A percentile compares a stretch with the other conserved stretches of the same genome.
Evolutionary conservation across 2,113 vertebrate species (phyloP).

Genomic region (Halcyon senegalensis): DNA sequence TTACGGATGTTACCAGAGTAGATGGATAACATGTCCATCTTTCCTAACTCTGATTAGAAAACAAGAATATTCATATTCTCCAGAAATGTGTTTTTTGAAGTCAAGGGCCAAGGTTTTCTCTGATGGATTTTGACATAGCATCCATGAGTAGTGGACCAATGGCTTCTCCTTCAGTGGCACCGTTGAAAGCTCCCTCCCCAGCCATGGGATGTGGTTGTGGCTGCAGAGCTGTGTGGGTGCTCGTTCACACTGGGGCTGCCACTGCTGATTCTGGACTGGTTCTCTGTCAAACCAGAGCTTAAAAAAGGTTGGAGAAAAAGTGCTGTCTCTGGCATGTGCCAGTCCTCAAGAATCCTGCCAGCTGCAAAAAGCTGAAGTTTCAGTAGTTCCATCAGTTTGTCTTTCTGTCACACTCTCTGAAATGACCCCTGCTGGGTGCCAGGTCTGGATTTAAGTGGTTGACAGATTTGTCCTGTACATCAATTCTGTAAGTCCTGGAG

Average conservation of each 20-base stretch:
- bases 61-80: background rate
- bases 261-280: background rate
- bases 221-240: background rate
- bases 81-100: background rate
- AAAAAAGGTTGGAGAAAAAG: background rate
- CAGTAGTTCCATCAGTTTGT: background rate
- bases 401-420: background rate
- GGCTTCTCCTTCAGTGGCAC: background rate
- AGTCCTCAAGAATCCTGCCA: background rate
- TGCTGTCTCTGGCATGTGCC: background rate
- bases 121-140: background rate
- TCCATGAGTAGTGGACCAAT: background rate
- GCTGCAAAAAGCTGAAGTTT: background rate
- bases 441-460: background rate
- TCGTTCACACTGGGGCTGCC: background rate
- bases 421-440: background rate
- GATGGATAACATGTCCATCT: background rate
- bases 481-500: background rate
- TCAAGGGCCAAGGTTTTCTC: background rate
- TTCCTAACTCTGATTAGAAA: background rate
- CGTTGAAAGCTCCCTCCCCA: fast-evolving
- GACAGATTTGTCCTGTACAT: background rate
- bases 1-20: background rate
- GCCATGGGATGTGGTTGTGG: fast-evolving
- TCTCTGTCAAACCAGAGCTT: background rate